phyloP scores from a whole-genome alignment of 2,113 vertebrate species.

The Condylura cristata region DNA sequence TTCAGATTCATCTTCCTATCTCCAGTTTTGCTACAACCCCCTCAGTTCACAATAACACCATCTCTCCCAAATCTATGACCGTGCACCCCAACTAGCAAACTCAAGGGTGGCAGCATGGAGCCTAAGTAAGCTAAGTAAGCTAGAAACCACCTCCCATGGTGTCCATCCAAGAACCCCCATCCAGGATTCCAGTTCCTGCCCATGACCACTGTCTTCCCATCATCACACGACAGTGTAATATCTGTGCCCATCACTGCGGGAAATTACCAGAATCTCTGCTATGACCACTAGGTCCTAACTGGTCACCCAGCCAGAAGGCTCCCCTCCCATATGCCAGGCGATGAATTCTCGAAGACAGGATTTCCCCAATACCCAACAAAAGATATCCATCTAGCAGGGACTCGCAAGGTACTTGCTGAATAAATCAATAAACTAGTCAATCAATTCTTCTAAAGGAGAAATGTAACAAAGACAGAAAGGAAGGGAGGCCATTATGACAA shows the following conservation, averaged over 20 bases:
- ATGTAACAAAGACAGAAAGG: conserved; percentile 26
- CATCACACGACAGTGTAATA: not conserved
- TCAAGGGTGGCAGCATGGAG: not conserved
- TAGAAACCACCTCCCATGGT: not conserved
- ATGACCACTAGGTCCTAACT: not conserved
- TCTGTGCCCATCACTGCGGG: not conserved
- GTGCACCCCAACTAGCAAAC: not conserved
- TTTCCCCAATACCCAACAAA: not conserved
- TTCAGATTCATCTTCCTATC: not conserved
- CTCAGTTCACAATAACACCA: not conserved
- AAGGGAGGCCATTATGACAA: not conserved
- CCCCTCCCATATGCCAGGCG: not conserved
- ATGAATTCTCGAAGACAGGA: not conserved
- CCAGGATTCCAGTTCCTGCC: not conserved
- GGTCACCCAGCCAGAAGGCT: accelerated
- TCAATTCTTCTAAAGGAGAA: conserved; percentile 45
- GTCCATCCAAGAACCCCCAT: not conserved
- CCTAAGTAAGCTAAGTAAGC: not conserved
- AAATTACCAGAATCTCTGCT: not conserved
- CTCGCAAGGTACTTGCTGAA: not conserved
- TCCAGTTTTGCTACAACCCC: not conserved
- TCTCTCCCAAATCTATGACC: not conserved
- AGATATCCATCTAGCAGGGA: not conserved
- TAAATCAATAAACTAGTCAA: not conserved
- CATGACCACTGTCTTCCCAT: not conserved